These are phyloP conservation scores for Pomacea maculata DNA, from an alignment of 1,140 invertebrate genomes.

Conservation along the genomic window DNA sequence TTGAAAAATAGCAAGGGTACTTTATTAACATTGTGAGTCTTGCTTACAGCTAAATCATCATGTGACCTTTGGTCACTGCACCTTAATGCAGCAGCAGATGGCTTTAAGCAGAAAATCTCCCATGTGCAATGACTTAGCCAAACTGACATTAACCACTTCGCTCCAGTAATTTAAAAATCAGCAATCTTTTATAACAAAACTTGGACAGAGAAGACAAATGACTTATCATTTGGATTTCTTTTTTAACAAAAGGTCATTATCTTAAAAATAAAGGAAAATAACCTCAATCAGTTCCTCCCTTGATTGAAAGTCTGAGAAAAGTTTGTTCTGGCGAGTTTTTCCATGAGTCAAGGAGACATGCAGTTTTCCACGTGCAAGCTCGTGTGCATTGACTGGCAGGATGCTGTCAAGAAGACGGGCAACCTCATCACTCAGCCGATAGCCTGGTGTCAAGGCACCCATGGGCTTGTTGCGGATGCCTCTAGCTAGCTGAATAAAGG, in stretches of 20 bases:
- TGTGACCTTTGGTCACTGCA: no score
- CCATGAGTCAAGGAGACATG: constrained; percentile 57
- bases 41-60: no score
- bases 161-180: no score
- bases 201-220: no score
- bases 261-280: constrained; percentile 5
- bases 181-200: no score
- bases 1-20: no score
- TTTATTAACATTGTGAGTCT: no score
- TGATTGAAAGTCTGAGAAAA: constrained; percentile 45
- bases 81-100: no score
- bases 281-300: constrained; percentile 57
- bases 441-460: constrained; percentile 52
- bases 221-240: background rate
- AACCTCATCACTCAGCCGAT: constrained; percentile 43
- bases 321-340: constrained; percentile 46
- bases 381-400: constrained; percentile 50
- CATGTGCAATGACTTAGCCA: no score
- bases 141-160: no score
- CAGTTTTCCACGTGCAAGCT: constrained; percentile 41
- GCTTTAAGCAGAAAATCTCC: no score
- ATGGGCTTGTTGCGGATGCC: constrained; percentile 45
- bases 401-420: constrained; percentile 40
- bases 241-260: background rate
- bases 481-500: constrained; percentile 42